Conservation (phyloP, 1,140 invertebrate genomes). For the Drosophila prosaltans region DNA sequence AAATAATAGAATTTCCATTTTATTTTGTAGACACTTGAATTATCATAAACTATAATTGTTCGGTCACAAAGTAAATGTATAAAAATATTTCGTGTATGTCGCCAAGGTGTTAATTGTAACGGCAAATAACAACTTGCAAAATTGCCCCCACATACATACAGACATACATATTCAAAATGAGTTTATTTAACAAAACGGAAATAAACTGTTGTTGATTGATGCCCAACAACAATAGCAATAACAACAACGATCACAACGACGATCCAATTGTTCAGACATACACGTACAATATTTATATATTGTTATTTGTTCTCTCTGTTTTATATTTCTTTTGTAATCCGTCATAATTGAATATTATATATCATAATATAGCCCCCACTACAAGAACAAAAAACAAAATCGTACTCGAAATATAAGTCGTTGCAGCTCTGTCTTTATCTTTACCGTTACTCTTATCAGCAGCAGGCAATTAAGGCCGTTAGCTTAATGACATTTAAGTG, state of each 20-base stretch:
- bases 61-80: constrained; percentile 4
- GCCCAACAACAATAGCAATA: constrained; percentile 9
- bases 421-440: constrained; percentile 39
- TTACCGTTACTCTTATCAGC: constrained; percentile 20
- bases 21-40: constrained; percentile 6
- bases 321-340: constrained; percentile 41
- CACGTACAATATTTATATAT: constrained; percentile 6
- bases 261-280: constrained; percentile 8
- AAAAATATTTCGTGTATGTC: constrained; percentile 8
- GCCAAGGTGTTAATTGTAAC: constrained; percentile 10
- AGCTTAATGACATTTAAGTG: constrained; percentile 21
- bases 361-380: constrained; percentile 27
- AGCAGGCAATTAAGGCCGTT: constrained; percentile 25
- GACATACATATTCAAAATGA: not conserved
- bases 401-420: constrained; percentile 42
- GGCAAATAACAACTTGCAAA: constrained; percentile 14
- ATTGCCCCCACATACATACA: not conserved
- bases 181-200: constrained; percentile 19
- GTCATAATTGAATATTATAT: constrained; percentile 58
- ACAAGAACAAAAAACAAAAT: no score
- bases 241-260: not conserved
- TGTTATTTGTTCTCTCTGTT: constrained; percentile 23
- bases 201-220: constrained; percentile 40
- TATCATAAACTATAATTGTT: constrained; percentile 16
- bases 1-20: constrained; percentile 18